Evolutionary conservation across 2,113 vertebrate species (phyloP).

Genomic region (Bombycilla garrulus): DNA sequence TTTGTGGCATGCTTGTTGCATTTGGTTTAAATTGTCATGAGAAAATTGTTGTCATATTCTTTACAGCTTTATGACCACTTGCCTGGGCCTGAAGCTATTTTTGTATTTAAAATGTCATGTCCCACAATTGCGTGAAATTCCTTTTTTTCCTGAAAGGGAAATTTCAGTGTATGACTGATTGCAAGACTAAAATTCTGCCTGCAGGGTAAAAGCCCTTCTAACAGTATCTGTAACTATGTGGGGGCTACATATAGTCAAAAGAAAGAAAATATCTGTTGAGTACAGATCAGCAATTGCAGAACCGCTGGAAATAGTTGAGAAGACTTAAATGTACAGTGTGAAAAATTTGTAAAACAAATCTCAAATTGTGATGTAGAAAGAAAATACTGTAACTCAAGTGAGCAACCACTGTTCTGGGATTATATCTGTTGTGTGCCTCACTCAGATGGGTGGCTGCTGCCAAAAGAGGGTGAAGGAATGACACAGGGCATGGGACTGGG

Average conservation of each 20-base stretch:
- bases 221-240: background rate
- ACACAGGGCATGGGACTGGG: too few relatives aligned
- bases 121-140: background rate
- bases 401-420: background rate
- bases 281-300: background rate
- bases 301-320: background rate
- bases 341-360: background rate
- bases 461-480: background rate
- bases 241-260: background rate
- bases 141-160: background rate
- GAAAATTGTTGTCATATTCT: background rate
- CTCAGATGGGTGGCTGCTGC: fast-evolving
- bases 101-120: background rate
- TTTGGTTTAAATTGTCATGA: background rate
- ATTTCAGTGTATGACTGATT: background rate
- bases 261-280: background rate
- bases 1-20: background rate
- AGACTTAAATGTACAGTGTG: background rate
- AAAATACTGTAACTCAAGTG: background rate
- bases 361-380: background rate
- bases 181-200: background rate
- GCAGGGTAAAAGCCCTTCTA: background rate
- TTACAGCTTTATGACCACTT: background rate
- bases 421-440: background rate
- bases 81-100: background rate